Conservation (phyloP, 64 coral and sea anemone species). For the Dendronephthya gigantea region DNA sequence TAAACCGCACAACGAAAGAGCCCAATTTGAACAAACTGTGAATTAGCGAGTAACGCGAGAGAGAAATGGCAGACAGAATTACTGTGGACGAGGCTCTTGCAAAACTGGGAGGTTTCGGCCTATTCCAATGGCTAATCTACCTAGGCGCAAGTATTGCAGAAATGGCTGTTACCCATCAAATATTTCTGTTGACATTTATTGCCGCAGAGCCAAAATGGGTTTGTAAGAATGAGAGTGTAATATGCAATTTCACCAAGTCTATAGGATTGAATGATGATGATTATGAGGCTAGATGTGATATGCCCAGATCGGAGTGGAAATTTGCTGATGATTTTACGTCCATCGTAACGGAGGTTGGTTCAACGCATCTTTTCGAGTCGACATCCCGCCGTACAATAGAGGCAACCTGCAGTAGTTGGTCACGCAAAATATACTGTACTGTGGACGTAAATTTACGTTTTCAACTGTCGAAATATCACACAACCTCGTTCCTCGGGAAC, state of each 20-base stretch:
- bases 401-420: neutral
- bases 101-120: neutral
- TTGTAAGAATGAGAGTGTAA: conserved; percentile 24
- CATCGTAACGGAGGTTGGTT: conserved; percentile 70
- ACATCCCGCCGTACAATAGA: neutral
- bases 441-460: too few species aligned
- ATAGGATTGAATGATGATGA: conserved; percentile 25
- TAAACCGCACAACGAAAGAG: too few species aligned
- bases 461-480: too few species aligned
- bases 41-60: too few species aligned
- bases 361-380: neutral
- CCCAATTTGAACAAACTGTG: too few species aligned
- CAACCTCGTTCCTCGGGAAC: too few species aligned
- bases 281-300: conserved; percentile 57
- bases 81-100: neutral
- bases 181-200: conserved; percentile 79
- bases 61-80: neutral
- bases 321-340: conserved; percentile 76
- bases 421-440: neutral
- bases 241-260: conserved; percentile 52
- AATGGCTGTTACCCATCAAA: conserved; percentile 54
- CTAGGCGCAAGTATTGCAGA: neutral
- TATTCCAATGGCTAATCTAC: neutral
- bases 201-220: conserved; percentile 65
- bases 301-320: conserved; percentile 67